Base-by-base conservation (phyloP, 2,888 invertebrate genomes). In the Euzetes globulus region DNA sequence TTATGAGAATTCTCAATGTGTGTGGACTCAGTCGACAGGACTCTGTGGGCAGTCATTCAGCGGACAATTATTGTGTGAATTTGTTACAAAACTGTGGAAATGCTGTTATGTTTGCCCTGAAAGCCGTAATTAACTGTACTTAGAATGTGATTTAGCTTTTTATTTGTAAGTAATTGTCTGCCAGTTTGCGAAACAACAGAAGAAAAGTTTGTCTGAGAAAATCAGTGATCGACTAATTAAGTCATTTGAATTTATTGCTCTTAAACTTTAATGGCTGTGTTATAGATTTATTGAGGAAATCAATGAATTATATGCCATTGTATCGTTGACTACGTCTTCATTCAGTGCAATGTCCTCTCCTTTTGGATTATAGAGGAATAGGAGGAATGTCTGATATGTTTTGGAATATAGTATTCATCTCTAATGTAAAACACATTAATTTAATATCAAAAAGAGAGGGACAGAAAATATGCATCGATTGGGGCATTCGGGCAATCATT, bases 351-450 rank as follows among this genome's bases (percentile, higher is more conserved):
- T 65, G 65, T 29, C 65, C 65, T 65, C 65, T n/a, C 11, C n/a
- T 25, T 41, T 65, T 41, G 41, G 17, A 65, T 11, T 27, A 63
- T 13, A 41, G 19, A 65, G 13, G n/a, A 19, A 65, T 33, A 2
- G 13, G 19, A 37, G 19, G 17, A 37, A 65, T 65, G 4, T 13
- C 15, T 65, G 17, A 19, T 41, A 41, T 63, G 27, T 13, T 15
- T 41, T 65, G 37, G 29, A 27, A 29, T 27, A 58, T 29, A 29
- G 15, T 58, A 17, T 58, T 58, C 27, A 58, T 29, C 58, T 65
- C 65, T 65, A 65, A 37, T 65, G 37, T 41, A 41, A 65, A 65
- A 65, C 19, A 41, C 65, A 65, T 65, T 65, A 65, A 37, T 65
- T 65, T 65, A 19, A 65, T 65, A 65, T 65, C 33, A 58, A 58